Evolutionary conservation across 1,140 invertebrate genomes (phyloP), one percentile per base, ranked within the genome.

Genomic region (Aricia agestis): DNA sequence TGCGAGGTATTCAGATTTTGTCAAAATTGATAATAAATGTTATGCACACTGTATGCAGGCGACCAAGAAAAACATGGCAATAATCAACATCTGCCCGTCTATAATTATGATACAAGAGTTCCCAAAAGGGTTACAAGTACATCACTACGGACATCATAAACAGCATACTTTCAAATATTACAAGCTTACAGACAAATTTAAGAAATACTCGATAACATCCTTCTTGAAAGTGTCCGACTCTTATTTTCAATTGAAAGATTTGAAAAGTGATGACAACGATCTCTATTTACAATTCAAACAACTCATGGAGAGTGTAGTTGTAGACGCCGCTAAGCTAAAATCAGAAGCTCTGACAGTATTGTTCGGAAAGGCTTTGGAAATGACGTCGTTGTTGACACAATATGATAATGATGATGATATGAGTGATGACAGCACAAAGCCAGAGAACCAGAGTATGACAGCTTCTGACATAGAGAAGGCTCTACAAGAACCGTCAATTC

Each of bases 201-300:
- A 78, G 7, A 83, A 83, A 32, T 85, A 79, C 61, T 69, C 68
- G 0, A 80, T 84, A 3, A 78, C 77, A 6, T 31, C 74, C 1
- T 68, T 80, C 1, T n/a, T 87, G 13, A 76, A 75, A 67, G 63
- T 70, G 9, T 67, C 73, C 6, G 74, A 77, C 1, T 68, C 66
- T 1, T 75, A 76, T n/a, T 73, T 42, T 31, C 63, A 67, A 65
- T 13, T 70, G 42, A 66, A 58, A 69, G 69, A 72, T 4, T 10
- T 73, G 41, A 58, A 65, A 7, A 32, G 42, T 0, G 72, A 78
- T 6, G 76, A 81, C 0, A 76, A 74, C 7, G 80, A 88, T n/a
- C n/a, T 83, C 0, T 83, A 84, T 59, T 9, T 72, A 15, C 76
- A 85, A 11, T 87, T 90, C 42, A 86, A 85, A 75, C 73, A 66